phyloP scores from a whole-genome alignment of 2,888 invertebrate genomes.

The Rotaria sp. region DNA sequence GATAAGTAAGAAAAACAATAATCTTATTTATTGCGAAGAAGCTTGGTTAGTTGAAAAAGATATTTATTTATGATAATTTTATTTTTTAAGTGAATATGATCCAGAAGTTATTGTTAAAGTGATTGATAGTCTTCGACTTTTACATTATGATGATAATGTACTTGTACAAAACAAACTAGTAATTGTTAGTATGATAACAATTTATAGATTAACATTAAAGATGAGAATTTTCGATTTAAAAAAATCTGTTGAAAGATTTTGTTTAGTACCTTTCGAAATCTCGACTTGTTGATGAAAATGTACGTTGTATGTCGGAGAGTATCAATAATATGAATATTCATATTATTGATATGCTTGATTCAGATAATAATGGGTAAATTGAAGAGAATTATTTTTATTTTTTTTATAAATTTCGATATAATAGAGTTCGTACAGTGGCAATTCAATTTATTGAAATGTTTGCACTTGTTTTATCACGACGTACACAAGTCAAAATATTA shows the following conservation, averaged over 20 bases:
- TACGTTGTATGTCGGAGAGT: slow-evolving; percentile 79
- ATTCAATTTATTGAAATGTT: slow-evolving; percentile 86
- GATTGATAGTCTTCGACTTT: slow-evolving; percentile 69
- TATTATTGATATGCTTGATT: slow-evolving; percentile 82
- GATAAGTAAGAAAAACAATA: slow-evolving; percentile 77
- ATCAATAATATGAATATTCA: slow-evolving; percentile 73
- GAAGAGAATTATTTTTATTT: not conserved
- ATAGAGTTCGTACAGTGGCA: slow-evolving; percentile 77
- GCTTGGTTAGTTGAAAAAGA: slow-evolving; percentile 66
- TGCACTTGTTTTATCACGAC: slow-evolving; percentile 55
- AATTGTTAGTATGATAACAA: slow-evolving; percentile 75
- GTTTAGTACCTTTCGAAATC: slow-evolving; percentile 68
- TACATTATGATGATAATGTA: slow-evolving; percentile 71
- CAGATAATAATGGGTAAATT: slow-evolving; percentile 81
- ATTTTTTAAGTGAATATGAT: slow-evolving; percentile 68
- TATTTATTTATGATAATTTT: not conserved
- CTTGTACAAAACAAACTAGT: slow-evolving; percentile 78
- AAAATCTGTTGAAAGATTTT: too few species aligned
- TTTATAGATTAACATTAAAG: slow-evolving; percentile 65
- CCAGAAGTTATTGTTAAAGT: slow-evolving; percentile 73
- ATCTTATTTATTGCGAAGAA: slow-evolving; percentile 86
- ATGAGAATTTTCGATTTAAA: slow-evolving; percentile 42
- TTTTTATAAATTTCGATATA: slow-evolving; percentile 44
- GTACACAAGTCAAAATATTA: slow-evolving; percentile 47
- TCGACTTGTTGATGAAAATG: slow-evolving; percentile 65